These are phyloP conservation scores for Drosophila incognita DNA, from an alignment of 2,888 invertebrate genomes.

Conservation along the genomic window DNA sequence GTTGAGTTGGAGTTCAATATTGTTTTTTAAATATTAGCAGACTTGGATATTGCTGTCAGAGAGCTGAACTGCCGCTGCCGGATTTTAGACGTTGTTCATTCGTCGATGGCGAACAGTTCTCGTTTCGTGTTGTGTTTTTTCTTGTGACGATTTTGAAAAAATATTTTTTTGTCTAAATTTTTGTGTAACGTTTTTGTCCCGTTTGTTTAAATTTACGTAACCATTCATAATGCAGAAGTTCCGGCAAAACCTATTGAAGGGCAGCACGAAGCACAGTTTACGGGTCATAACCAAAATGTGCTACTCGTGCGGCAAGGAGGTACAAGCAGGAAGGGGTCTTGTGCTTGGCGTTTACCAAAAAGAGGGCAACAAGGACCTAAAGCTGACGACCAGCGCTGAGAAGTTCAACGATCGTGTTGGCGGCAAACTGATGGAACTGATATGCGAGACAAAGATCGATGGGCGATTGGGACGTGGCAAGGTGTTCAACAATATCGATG, in stretches of 20 bases:
- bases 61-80: background rate
- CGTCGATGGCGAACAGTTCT: slow-evolving; percentile 9
- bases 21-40: slow-evolving; percentile 1
- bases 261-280: background rate
- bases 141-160: slow-evolving; percentile 11
- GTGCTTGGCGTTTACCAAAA: slow-evolving; percentile 86
- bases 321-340: slow-evolving; percentile 83
- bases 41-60: background rate
- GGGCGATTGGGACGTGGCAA: slow-evolving; percentile 82
- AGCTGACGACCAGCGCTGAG: slow-evolving; percentile 85
- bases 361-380: slow-evolving; percentile 83
- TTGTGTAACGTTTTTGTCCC: slow-evolving; percentile 6
- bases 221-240: slow-evolving; percentile 41
- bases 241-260: slow-evolving; percentile 30
- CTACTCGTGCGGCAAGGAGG: slow-evolving; percentile 16
- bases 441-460: slow-evolving; percentile 83
- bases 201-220: background rate
- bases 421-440: slow-evolving; percentile 85
- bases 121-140: slow-evolving; percentile 17
- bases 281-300: slow-evolving; percentile 20
- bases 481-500: slow-evolving; percentile 87
- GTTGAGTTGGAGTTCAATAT: background rate
- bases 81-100: background rate
- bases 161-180: slow-evolving; percentile 31
- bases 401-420: slow-evolving; percentile 85